These are phyloP conservation scores for Suricata suricatta DNA, from an alignment of 2,113 vertebrate species.

Conservation along the genomic window DNA sequence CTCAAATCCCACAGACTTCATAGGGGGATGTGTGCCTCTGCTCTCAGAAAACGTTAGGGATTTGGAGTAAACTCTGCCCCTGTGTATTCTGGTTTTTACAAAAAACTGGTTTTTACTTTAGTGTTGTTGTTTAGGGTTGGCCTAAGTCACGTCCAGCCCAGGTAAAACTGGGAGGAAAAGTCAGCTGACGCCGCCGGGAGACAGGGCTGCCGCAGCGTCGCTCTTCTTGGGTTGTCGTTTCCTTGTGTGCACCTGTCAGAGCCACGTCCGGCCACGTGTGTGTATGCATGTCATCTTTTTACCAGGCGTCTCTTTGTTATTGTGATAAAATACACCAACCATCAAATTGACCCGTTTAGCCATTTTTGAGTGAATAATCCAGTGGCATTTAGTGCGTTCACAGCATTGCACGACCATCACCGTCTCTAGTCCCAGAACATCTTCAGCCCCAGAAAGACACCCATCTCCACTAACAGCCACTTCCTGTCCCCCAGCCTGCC, in stretches of 20 bases:
- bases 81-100: too few species aligned
- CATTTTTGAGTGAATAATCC: rapidly evolving
- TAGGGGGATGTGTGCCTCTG: background rate
- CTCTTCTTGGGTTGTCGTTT: background rate
- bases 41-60: background rate
- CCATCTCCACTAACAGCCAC: rapidly evolving
- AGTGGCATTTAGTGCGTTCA: rapidly evolving
- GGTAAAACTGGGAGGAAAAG: too few species aligned
- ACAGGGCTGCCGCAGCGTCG: rapidly evolving
- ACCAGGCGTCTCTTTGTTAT: rapidly evolving
- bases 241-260: background rate
- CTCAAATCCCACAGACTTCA: background rate
- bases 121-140: background rate
- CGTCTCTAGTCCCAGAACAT: background rate
- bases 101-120: rapidly evolving
- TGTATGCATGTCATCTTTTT: background rate
- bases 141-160: background rate
- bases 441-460: background rate
- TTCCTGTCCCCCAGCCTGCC: rapidly evolving
- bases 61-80: background rate
- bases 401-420: rapidly evolving
- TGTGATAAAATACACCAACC: background rate
- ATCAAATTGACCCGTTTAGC: background rate
- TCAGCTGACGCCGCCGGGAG: rapidly evolving
- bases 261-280: rapidly evolving